Percentiles rank a stretch among this genome's conserved stretches.
These are phyloP conservation scores for Eulimnadia texana DNA, from an alignment of 1,140 invertebrate genomes.

Conservation along the genomic window DNA sequence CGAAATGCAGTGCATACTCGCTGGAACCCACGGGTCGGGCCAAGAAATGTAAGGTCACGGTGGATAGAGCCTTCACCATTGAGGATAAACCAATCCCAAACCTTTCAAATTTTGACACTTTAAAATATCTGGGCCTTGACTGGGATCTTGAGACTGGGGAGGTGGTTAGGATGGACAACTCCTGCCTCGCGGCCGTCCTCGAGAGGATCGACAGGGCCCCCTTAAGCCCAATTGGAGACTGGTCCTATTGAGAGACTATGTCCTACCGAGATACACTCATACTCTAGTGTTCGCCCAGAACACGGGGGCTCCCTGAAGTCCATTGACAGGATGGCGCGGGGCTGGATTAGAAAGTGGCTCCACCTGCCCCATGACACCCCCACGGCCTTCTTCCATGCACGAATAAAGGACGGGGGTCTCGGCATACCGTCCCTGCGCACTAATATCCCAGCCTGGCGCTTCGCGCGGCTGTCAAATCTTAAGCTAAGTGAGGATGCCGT, in stretches of 20 bases:
- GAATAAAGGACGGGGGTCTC: conserved; percentile 23
- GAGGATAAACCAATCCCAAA: not conserved
- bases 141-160: too few relatives aligned
- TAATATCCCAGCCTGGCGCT: not conserved
- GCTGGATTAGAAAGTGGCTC: conserved; percentile 23
- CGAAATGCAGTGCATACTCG: conserved; percentile 25
- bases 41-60: conserved; percentile 22
- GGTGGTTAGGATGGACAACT: not conserved
- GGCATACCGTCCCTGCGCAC: conserved; percentile 19
- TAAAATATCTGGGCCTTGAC: not conserved
- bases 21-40: conserved; percentile 21
- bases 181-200: not conserved
- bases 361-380: conserved; percentile 26
- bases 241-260: conserved; percentile 5
- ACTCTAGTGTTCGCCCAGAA: conserved; percentile 21
- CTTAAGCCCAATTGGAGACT: conserved; percentile 26
- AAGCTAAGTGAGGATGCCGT: not conserved
- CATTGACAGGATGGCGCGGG: conserved; percentile 23
- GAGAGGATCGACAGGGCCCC: conserved; percentile 22
- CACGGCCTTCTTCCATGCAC: conserved; percentile 25
- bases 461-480: not conserved
- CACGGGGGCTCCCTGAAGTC: conserved; percentile 20
- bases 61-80: not conserved
- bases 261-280: conserved; percentile 25
- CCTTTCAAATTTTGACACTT: not conserved